Conservation (phyloP, 2,113 vertebrate genomes). For the Xenus cinereus region DNA sequence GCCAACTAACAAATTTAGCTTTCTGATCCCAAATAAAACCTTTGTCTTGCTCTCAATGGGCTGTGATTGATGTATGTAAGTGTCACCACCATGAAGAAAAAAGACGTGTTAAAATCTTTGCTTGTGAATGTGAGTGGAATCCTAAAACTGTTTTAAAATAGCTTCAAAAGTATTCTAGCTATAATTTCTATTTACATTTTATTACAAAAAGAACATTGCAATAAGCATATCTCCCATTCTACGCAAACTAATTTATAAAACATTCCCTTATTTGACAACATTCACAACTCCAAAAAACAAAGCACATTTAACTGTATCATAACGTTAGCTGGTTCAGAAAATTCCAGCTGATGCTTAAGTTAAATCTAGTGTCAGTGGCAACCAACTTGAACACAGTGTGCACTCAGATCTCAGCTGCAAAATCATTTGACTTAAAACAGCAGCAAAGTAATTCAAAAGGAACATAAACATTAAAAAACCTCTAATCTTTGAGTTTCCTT, state of each 20-base stretch:
- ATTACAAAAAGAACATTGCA: conserved; percentile 32
- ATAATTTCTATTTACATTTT: conserved; percentile 52
- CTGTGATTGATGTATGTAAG: not conserved
- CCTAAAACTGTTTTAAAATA: conserved; percentile 53
- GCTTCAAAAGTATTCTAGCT: conserved; percentile 14
- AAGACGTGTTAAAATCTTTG: not conserved
- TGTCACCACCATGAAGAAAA: not conserved
- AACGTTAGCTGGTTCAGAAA: conserved; percentile 57
- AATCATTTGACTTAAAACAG: not conserved
- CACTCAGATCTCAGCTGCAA: not conserved
- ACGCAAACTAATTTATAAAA: conserved; percentile 8
- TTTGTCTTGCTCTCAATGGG: not conserved
- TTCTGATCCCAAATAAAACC: not conserved
- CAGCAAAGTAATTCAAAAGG: not conserved
- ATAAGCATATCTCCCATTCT: conserved; percentile 43
- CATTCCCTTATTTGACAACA: not conserved
- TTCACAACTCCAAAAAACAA: conserved; percentile 30
- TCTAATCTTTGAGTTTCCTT: not conserved
- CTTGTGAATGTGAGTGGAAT: not conserved
- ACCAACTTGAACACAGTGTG: not conserved
- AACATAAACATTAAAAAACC: not conserved
- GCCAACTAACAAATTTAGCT: not conserved
- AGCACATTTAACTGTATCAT: conserved; percentile 40
- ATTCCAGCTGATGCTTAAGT: conserved; percentile 4
- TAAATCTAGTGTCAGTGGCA: conserved; percentile 13